phyloP scores from a whole-genome alignment of 2,797 vertebrate genomes.

The Macropus fuliginosus region DNA sequence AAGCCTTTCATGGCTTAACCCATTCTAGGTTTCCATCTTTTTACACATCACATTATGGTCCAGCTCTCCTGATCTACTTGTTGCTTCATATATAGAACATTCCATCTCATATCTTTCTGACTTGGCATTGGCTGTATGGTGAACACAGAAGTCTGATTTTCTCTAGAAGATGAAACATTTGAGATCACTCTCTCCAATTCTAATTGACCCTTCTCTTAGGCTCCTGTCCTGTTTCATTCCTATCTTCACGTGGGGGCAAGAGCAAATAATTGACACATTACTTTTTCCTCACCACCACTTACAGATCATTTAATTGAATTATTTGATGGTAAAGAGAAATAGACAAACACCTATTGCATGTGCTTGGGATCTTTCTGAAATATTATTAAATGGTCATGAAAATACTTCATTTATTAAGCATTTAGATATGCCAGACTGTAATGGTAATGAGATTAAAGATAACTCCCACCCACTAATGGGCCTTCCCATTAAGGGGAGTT shows the following conservation, averaged over 20 bases:
- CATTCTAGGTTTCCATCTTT: background rate
- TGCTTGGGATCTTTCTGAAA: constrained; percentile 63
- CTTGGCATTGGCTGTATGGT: background rate
- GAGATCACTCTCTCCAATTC: background rate
- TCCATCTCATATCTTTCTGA: background rate
- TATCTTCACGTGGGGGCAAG: background rate
- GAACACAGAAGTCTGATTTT: background rate
- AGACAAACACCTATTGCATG: constrained; percentile 73
- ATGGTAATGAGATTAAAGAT: too few species aligned
- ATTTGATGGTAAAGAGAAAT: constrained; percentile 64
- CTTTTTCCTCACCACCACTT: background rate
- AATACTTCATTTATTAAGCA: constrained; percentile 30
- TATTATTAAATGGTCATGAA: constrained; percentile 72
- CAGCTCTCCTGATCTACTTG: background rate
- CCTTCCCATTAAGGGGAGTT: too few species aligned
- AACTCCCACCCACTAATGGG: too few species aligned
- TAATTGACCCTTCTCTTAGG: background rate
- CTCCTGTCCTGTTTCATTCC: background rate
- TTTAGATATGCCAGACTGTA: background rate
- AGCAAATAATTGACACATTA: background rate
- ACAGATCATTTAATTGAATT: constrained; percentile 75
- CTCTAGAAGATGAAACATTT: background rate
- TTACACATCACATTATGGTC: background rate
- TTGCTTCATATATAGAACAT: background rate
- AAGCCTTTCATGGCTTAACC: background rate